phyloP scores from a whole-genome alignment of 2,888 invertebrate genomes.

The Catocala sponsa region DNA sequence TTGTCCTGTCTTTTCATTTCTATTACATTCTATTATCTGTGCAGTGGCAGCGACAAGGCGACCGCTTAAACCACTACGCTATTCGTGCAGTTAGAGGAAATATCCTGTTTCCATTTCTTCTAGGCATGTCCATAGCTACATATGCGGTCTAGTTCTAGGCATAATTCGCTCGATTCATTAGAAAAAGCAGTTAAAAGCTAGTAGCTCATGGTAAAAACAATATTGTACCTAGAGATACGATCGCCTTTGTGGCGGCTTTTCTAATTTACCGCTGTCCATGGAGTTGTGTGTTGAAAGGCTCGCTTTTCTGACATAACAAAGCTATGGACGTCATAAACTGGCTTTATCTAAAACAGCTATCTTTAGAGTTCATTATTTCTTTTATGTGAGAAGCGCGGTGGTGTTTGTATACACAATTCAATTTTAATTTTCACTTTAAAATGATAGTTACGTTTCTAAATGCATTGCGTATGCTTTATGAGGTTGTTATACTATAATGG shows the following conservation, averaged over 20 bases:
- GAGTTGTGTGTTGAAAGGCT: background rate
- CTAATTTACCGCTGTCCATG: constrained; percentile 1
- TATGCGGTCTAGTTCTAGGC: no score
- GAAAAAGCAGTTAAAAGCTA: no score
- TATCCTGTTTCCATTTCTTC: no score
- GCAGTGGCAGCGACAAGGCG: no score
- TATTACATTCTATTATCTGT: no score
- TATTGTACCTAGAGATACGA: constrained; percentile 4
- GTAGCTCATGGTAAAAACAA: background rate
- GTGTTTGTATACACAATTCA: background rate
- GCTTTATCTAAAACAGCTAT: constrained; percentile 6
- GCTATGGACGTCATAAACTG: background rate
- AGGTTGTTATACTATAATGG: background rate
- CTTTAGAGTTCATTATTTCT: constrained; percentile 4
- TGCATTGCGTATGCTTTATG: background rate
- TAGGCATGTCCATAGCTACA: no score
- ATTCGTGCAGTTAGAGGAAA: no score
- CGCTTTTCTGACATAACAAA: constrained; percentile 1
- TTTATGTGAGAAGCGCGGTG: background rate
- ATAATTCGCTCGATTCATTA: no score
- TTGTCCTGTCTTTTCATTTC: no score
- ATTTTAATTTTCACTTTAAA: background rate
- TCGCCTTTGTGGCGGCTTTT: background rate
- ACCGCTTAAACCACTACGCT: no score
- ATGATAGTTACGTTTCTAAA: background rate